Base-by-base conservation (phyloP, 2,888 invertebrate genomes). In the Zootermopsis nevadensis region DNA sequence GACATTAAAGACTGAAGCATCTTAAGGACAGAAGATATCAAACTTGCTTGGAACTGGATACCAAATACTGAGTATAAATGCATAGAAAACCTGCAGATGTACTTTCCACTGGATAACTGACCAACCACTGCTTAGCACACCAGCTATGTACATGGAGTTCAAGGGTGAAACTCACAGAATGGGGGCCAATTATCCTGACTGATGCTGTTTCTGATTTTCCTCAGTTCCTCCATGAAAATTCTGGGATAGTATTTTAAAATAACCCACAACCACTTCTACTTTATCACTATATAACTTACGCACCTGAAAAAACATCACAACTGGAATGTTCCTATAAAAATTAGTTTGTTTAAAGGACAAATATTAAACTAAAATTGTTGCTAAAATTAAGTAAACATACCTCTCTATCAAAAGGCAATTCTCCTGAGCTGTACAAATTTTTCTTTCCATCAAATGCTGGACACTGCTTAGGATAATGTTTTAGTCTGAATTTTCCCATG, bases 371-470 rank as follows among this genome's bases (percentile, higher is more conserved):
- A 8, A 15, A 7, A 10, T 35, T 30, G 8, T 38, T 76, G 22
- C 27, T 55, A 42, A 85, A 85, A 30, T 82, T 84, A 7, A 84
- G 76, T n/a, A 85, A 85, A 87, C 89, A 89, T 84, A 89, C 87
- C 0, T 88, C 87, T n/a, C 89, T 85, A 0, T 86, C 86, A 74
- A 91, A 90, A 0, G 91, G 91, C 38, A 94, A 87, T 0, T 88
- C 86, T 0, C 86, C 87, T 7, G 92, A 87, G 48, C 91, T 89
- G 86, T 93, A 96, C 82, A 93, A 91, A 88, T 94, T 95, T 86
- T 93, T 94, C 60, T 89, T 91, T 38, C 95, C 95, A 89, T 96
- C 96, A 89, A 93, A 96, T 0, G 94, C 95, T n/a, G 94, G 91
- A 84, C 89, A 86, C 55, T 88, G 87, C 0, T 90, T 88, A 0